Conservation (phyloP, 2,888 invertebrate genomes). For the Macaria liturata region DNA sequence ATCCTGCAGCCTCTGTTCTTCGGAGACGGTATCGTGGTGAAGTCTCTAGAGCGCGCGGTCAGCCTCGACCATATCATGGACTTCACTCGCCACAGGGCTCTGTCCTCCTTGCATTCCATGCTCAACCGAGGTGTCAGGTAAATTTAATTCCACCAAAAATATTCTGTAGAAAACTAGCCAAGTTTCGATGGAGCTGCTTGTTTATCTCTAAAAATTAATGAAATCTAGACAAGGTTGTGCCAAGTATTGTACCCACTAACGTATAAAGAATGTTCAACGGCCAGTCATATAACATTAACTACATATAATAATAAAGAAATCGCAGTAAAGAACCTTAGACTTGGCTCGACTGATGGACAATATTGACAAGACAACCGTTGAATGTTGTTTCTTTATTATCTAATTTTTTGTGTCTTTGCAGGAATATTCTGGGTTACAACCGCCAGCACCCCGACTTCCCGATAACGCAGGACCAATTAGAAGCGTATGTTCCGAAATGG, state of each 20-base stretch:
- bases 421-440: conserved; percentile 96
- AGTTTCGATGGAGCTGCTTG: too few relatives aligned
- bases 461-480: conserved; percentile 94
- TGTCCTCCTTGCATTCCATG: conserved; percentile 98
- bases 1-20: conserved; percentile 94
- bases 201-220: too few relatives aligned
- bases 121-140: conserved; percentile 95
- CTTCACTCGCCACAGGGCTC: conserved; percentile 97
- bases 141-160: background rate
- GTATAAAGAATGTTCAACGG: too few relatives aligned
- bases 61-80: conserved; percentile 99
- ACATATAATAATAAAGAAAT: too few relatives aligned
- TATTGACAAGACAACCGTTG: too few relatives aligned
- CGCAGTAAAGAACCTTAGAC: too few relatives aligned
- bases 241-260: too few relatives aligned
- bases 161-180: too few relatives aligned
- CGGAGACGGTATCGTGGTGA: conserved; percentile 96
- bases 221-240: too few relatives aligned
- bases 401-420: conserved; percentile 40
- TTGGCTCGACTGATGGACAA: too few relatives aligned
- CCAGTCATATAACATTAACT: too few relatives aligned
- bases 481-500: conserved; percentile 96
- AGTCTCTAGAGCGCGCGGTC: conserved; percentile 95
- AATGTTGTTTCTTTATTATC: too few relatives aligned
- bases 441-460: conserved; percentile 97